These are phyloP conservation scores for Amiota communis DNA, from an alignment of 2,888 invertebrate species.

Conservation along the genomic window DNA sequence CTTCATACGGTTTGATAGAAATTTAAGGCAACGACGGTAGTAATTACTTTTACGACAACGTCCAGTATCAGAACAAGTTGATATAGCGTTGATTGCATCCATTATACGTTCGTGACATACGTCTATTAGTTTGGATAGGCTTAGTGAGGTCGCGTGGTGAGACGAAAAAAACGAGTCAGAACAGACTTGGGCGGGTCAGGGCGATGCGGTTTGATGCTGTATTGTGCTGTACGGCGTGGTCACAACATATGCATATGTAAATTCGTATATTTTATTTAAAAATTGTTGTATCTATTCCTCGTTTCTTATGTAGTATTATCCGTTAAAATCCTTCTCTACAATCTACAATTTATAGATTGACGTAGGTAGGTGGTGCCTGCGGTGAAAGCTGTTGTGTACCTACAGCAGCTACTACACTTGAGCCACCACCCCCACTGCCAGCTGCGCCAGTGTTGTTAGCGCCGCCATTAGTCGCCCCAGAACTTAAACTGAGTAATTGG, in stretches of 20 bases:
- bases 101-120: too few species aligned
- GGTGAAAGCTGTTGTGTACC: constrained; percentile 80
- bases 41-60: too few species aligned
- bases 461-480: constrained; percentile 30
- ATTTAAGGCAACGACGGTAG: too few species aligned
- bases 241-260: constrained; percentile 5
- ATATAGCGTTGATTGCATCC: too few species aligned
- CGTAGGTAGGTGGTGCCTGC: constrained; percentile 94
- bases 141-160: too few species aligned
- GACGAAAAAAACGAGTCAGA: too few species aligned
- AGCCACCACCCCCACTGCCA: constrained; percentile 40
- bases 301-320: constrained; percentile 26
- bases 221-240: neutral
- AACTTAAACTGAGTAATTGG: constrained; percentile 58
- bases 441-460: constrained; percentile 22
- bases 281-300: constrained; percentile 10
- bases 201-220: too few species aligned
- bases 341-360: constrained; percentile 79
- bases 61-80: too few species aligned
- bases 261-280: constrained; percentile 23
- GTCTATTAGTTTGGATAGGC: too few species aligned
- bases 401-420: constrained; percentile 76
- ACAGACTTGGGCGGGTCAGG: too few species aligned
- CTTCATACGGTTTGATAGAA: neutral
- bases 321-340: neutral